phyloP scores from a whole-genome alignment of 2,888 invertebrate species.

The Sinelater perroti region DNA sequence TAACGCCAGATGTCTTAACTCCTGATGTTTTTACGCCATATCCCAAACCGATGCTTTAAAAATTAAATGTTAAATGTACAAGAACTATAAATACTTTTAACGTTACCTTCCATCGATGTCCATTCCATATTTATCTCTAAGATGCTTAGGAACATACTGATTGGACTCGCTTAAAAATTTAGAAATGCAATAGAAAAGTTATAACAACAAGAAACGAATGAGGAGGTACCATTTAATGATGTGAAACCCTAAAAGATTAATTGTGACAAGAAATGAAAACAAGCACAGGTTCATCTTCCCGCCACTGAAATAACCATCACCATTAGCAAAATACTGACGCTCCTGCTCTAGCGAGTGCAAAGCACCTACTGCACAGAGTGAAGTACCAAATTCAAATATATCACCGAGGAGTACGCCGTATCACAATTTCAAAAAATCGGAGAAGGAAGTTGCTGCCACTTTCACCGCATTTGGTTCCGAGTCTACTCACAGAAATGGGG shows the following conservation, averaged over 20 bases:
- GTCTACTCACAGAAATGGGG: slow-evolving; percentile 13
- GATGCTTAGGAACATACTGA: slow-evolving; percentile 19
- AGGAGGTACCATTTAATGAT: slow-evolving; percentile 23
- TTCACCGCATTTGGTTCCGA: not conserved
- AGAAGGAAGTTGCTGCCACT: not conserved
- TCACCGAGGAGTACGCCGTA: slow-evolving; percentile 4
- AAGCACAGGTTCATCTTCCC: slow-evolving; percentile 12
- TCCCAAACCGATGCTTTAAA: not conserved
- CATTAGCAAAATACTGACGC: too few species aligned
- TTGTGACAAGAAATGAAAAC: slow-evolving; percentile 1
- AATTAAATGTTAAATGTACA: not conserved
- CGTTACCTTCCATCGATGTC: too few species aligned
- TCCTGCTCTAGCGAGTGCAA: slow-evolving; percentile 1
- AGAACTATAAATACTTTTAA: not conserved
- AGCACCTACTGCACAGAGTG: slow-evolving; percentile 6
- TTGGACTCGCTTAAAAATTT: slow-evolving; percentile 11
- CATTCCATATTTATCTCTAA: slow-evolving; percentile 20
- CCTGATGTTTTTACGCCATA: not conserved
- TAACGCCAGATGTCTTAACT: slow-evolving; percentile 7
- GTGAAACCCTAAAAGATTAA: slow-evolving; percentile 3
- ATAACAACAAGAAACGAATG: too few species aligned
- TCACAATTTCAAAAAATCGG: slow-evolving; percentile 2
- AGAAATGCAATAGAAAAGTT: too few species aligned
- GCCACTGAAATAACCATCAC: slow-evolving; percentile 8
- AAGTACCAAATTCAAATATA: slow-evolving; percentile 2